These are phyloP conservation scores for Bolinopsis microptera DNA, from an alignment of 37 sponge, comb jelly and placozoan species.

Conservation along the genomic window DNA sequence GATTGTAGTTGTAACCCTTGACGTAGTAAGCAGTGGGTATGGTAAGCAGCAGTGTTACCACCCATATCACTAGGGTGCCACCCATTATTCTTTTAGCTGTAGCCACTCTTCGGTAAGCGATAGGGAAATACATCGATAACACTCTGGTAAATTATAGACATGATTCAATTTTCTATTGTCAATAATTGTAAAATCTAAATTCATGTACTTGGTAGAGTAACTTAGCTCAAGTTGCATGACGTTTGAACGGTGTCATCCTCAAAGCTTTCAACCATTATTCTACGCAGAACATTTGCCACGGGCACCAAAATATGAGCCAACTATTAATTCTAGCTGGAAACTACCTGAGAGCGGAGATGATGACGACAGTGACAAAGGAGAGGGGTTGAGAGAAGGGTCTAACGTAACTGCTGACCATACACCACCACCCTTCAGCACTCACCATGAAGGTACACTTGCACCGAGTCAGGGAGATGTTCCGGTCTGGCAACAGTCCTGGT, in stretches of 20 bases:
- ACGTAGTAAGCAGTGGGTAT: not conserved
- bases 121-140: not conserved
- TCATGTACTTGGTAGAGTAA: too few species aligned
- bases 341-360: constrained; percentile 10
- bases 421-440: not conserved
- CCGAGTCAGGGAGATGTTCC: not conserved
- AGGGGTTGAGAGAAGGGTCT: constrained; percentile 3
- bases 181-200: too few species aligned
- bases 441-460: not conserved
- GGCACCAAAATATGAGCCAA: too few species aligned
- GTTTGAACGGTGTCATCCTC: too few species aligned
- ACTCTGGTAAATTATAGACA: too few species aligned
- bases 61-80: not conserved
- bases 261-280: too few species aligned
- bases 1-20: constrained; percentile 26
- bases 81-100: not conserved
- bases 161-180: too few species aligned
- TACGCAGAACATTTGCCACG: too few species aligned
- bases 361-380: constrained; percentile 24
- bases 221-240: too few species aligned
- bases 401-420: constrained; percentile 19
- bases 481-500: not conserved
- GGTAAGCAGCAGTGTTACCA: not conserved
- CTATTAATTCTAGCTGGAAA: too few species aligned
- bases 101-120: not conserved